Conservation (phyloP, 2,113 vertebrate genomes). For the Ibidorhyncha struthersii region DNA sequence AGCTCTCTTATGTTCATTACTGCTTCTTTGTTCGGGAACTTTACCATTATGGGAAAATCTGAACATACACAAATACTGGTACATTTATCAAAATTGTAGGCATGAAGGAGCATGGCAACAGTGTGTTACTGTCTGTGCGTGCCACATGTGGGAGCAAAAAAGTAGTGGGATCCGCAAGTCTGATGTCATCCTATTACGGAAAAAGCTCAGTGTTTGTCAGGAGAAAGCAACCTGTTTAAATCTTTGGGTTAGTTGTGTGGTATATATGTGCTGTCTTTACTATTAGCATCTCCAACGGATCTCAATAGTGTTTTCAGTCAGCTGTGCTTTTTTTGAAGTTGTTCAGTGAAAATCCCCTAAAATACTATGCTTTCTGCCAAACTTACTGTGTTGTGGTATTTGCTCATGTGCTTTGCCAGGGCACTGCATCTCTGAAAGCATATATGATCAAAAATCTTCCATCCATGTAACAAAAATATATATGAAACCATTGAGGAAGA, state of each 20-base stretch:
- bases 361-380: not conserved
- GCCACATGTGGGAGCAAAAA: rapidly evolving
- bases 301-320: not conserved
- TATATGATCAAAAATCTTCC: not conserved
- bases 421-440: not conserved
- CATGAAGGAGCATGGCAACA: not conserved
- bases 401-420: not conserved
- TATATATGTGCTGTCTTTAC: not conserved
- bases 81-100: not conserved
- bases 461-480: not conserved
- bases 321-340: not conserved
- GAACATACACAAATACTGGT: not conserved
- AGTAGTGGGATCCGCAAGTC: not conserved
- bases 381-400: not conserved
- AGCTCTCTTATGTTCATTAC: not conserved
- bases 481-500: not conserved
- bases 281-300: not conserved
- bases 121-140: rapidly evolving
- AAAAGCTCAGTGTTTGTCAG: not conserved
- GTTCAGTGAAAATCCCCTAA: not conserved
- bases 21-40: not conserved
- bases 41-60: not conserved
- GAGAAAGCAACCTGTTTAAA: not conserved
- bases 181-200: not conserved
- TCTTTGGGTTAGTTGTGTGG: not conserved